phyloP scores from a whole-genome alignment of 2,113 vertebrate species.

The Tachuris rubrigastra region DNA sequence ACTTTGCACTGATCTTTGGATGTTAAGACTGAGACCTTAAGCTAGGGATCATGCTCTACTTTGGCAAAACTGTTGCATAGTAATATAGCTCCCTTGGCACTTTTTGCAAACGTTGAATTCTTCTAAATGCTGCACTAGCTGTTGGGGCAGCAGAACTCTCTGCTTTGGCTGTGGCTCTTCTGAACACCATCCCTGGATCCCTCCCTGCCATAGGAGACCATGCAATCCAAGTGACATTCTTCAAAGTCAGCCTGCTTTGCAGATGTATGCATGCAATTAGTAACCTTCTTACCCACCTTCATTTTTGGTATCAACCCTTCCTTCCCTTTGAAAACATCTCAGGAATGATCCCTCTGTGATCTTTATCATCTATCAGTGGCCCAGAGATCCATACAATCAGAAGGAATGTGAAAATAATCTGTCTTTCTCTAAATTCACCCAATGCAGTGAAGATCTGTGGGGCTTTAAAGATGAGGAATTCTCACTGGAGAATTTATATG shows the following conservation, averaged over 20 bases:
- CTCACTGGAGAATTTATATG: background rate
- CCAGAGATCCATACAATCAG: background rate
- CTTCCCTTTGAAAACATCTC: background rate
- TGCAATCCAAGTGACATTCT: background rate
- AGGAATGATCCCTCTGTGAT: background rate
- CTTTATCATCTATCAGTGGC: background rate
- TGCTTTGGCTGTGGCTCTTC: background rate
- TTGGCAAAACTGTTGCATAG: background rate
- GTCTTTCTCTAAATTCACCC: background rate
- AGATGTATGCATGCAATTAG: background rate
- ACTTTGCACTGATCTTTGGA: conserved; percentile 8
- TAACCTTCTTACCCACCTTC: background rate
- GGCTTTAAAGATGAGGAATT: background rate
- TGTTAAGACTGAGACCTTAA: background rate
- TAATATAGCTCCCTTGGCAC: background rate
- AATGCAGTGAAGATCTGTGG: background rate
- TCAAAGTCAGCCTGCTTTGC: background rate
- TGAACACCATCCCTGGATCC: background rate
- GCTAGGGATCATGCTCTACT: background rate
- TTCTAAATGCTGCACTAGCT: background rate
- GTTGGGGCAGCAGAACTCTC: background rate
- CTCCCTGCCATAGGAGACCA: background rate
- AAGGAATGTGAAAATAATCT: background rate
- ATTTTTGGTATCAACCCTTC: background rate
- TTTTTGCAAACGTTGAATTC: background rate